phyloP scores from a whole-genome alignment of 2,888 invertebrate genomes.

The Lycocerus yunnanus region DNA sequence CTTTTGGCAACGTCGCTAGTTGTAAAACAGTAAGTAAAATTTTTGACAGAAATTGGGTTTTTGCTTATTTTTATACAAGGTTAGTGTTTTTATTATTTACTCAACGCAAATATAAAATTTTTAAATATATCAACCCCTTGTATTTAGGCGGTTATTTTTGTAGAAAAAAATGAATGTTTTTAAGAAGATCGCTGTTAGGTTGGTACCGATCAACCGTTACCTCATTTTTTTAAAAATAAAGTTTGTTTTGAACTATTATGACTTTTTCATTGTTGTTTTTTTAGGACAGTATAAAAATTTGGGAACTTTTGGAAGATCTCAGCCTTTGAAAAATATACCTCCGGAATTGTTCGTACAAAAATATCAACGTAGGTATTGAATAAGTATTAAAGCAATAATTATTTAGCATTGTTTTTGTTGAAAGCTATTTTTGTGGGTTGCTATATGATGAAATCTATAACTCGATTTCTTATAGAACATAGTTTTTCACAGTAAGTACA shows the following conservation, averaged over 20 bases:
- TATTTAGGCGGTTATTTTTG: neutral
- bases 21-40: neutral
- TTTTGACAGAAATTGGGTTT: neutral
- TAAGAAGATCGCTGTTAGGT: neutral
- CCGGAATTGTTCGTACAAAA: neutral
- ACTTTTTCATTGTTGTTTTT: neutral
- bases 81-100: neutral
- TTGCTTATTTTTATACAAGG: neutral
- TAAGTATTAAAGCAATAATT: neutral
- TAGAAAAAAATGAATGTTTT: slow-evolving; percentile 12
- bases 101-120: neutral
- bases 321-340: neutral
- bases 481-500: neutral
- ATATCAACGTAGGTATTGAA: neutral
- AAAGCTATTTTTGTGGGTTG: neutral
- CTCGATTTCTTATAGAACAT: no score
- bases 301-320: neutral
- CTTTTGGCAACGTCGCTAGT: neutral
- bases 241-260: neutral
- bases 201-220: neutral
- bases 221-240: neutral
- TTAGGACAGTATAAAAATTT: neutral
- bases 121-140: neutral
- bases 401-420: no score
- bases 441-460: neutral